Conservation (phyloP, 2,113 vertebrate genomes). For the Probosciger aterrimus region DNA sequence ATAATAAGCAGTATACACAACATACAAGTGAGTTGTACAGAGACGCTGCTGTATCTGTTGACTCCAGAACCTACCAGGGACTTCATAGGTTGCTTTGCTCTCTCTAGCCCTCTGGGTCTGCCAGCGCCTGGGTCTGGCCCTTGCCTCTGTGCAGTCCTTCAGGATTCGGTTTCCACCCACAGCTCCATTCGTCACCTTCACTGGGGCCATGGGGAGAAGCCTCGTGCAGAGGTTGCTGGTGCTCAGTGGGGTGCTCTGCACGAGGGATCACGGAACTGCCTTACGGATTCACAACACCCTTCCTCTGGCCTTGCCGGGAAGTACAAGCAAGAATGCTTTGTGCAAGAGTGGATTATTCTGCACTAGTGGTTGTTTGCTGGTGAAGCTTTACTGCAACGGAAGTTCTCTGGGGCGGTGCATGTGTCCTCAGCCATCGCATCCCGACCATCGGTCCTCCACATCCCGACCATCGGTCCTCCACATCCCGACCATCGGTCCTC, state of each 20-base stretch:
- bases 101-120: neutral
- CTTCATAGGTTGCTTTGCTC: constrained; percentile 7
- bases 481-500: rapidly evolving
- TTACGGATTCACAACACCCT: neutral
- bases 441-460: rapidly evolving
- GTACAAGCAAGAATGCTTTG: neutral
- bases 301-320: neutral
- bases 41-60: neutral
- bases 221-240: neutral
- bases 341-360: neutral
- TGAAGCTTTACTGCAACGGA: neutral
- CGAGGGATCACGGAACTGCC: neutral
- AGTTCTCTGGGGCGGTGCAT: neutral
- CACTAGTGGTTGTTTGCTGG: neutral
- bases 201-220: neutral
- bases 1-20: constrained; percentile 75
- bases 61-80: constrained; percentile 23
- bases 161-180: neutral
- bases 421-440: neutral
- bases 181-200: neutral
- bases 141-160: neutral
- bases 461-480: too few relatives aligned
- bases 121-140: neutral
- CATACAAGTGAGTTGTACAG: constrained; percentile 61
- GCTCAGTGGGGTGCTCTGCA: neutral